Percentiles rank a stretch among this genome's conserved stretches.
Evolutionary conservation across 2,113 vertebrate species (phyloP).

Genomic region (Scartelaos histophorus): DNA sequence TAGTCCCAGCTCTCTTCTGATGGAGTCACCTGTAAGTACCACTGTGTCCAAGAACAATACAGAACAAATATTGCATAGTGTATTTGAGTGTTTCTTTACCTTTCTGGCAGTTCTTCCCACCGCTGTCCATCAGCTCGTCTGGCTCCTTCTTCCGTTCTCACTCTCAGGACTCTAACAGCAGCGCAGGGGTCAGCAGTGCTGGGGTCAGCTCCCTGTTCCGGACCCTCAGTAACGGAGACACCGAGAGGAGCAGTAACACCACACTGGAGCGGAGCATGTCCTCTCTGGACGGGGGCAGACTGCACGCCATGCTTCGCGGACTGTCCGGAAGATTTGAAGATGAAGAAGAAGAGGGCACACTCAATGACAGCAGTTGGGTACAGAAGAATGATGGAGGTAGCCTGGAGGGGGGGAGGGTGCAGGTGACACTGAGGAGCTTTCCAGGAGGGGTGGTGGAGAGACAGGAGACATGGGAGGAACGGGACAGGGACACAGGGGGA

Average conservation of each 20-base stretch:
- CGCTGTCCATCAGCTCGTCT: constrained; percentile 87
- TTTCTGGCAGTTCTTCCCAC: constrained; percentile 88
- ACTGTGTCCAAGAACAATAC: background rate
- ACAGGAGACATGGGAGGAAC: constrained; percentile 70
- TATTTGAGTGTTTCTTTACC: constrained; percentile 24
- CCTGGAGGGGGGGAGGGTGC: constrained; percentile 66
- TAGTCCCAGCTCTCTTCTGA: constrained; percentile 68
- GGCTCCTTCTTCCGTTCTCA: constrained; percentile 97
- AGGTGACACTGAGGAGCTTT: constrained; percentile 72
- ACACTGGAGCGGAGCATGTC: constrained; percentile 59
- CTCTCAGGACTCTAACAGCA: constrained; percentile 97
- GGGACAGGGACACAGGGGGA: constrained; percentile 59
- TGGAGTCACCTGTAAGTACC: constrained; percentile 80
- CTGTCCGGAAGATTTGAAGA: constrained; percentile 66
- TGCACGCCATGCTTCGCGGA: constrained; percentile 71
- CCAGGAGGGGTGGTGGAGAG: constrained; percentile 65
- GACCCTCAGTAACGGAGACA: constrained; percentile 87
- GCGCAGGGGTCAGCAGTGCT: constrained; percentile 89
- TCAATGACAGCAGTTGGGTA: constrained; percentile 61
- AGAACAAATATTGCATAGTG: background rate
- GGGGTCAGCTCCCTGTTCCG: constrained; percentile 95
- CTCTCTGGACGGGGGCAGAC: constrained; percentile 60
- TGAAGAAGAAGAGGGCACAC: constrained; percentile 60
- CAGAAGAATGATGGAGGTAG: constrained; percentile 53
- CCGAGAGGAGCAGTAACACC: constrained; percentile 55